A percentile compares a stretch with the other conserved stretches of the same genome.
phyloP scores from a whole-genome alignment of 92 coral and sea anemone genomes.

The Zoanthus sansibaricus region DNA sequence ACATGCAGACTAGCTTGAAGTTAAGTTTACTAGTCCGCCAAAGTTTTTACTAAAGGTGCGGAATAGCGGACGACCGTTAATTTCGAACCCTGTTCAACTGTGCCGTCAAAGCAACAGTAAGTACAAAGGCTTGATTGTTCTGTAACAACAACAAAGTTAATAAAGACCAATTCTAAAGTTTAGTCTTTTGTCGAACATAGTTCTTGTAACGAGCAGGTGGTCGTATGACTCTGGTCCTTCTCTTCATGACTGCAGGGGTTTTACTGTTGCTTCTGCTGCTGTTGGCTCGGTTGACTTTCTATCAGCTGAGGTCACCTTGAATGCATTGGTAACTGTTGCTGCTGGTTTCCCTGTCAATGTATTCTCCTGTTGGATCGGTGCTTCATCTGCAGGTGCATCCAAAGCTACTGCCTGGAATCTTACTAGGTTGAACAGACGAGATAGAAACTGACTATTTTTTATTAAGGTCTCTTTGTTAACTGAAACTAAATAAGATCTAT shows the following conservation, averaged over 20 bases:
- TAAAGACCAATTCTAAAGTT: neutral
- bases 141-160: slow-evolving; percentile 9
- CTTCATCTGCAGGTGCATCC: neutral
- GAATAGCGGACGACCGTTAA: no score
- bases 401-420: neutral
- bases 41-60: no score
- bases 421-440: neutral
- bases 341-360: neutral
- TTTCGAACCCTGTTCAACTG: neutral
- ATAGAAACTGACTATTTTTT: neutral
- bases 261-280: neutral
- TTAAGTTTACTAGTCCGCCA: no score
- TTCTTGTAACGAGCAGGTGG: neutral
- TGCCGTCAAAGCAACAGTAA: neutral
- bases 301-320: neutral
- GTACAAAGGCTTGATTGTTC: slow-evolving; percentile 9
- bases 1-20: no score
- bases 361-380: slow-evolving; percentile 2
- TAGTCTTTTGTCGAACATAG: no score
- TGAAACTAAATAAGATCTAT: neutral
- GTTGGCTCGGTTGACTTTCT: neutral
- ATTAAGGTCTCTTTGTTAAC: neutral
- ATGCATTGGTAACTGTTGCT: neutral
- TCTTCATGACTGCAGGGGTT: neutral
- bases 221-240: neutral